Base-by-base conservation (phyloP, 2,113 vertebrate genomes). In the Psephotus haematonotus region DNA sequence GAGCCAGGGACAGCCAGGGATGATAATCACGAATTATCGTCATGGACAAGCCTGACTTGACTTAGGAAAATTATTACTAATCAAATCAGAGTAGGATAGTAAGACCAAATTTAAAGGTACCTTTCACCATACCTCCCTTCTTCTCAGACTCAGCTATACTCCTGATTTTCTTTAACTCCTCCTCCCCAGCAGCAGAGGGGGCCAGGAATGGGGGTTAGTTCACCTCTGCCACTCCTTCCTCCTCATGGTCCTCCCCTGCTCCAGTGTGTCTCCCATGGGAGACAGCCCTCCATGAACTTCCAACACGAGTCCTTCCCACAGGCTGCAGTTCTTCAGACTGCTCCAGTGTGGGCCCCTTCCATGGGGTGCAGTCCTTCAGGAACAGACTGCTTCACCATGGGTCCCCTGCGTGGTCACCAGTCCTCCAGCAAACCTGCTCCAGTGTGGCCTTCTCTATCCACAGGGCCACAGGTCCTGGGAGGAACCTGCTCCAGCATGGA, bases 151-250 rank as follows among this genome's bases (percentile, higher is more conserved):
- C 27, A 53, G 12, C 15, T 69, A 74, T 35, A 65, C 22, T 35
- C 47, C 3, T 3, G 3, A 6, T 43, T 69, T 65, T 65, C 18
- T 60, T 17, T 49, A 37, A 4, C 29, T 69, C 14, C 19, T 31
- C 3, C 6, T 5, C 3, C 1, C 0, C 0, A 72, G 37, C 3
- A 20, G 6, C 6, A 3, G 18, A 65, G 4, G 8, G 7, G 19
- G 20, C 39, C 4, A 4, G 7, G 11, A 92, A 70, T 24, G 9
- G 4, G 2, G 29, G 9, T 0, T 35, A 59, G 4, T 28, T 6
- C 24, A n/a, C 53, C n/a, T 64, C 33, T 47, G 33, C 9, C 6
- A 6, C 29, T 91, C 33, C 22, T 29, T 57, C 23, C 5, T 55
- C 41, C 15, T 87, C 49, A 60, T 2, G 4, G 10, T 75, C 25